Evolutionary conservation across 2,797 vertebrate genomes (phyloP).

Genomic region (Sardinella longiceps): DNA sequence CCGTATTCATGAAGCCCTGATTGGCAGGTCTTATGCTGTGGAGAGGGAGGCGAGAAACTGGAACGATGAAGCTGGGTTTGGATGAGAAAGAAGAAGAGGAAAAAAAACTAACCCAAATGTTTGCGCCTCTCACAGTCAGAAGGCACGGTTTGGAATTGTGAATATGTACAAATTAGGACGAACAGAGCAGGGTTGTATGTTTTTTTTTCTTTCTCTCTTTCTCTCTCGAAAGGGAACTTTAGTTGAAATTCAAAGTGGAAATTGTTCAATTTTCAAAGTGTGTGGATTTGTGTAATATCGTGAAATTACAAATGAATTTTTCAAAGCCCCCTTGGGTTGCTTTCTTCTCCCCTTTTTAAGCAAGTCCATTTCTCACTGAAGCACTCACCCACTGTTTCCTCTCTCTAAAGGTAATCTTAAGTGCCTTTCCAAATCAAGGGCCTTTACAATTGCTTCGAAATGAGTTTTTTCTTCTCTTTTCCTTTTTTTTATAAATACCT

Average conservation of each 20-base stretch:
- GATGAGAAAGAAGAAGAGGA: constrained; percentile 15
- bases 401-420: constrained; percentile 55
- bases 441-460: constrained; percentile 67
- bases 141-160: neutral
- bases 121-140: neutral
- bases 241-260: neutral
- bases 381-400: constrained; percentile 42
- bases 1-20: constrained; percentile 49
- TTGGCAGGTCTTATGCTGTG: constrained; percentile 35
- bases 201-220: no score
- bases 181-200: neutral
- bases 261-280: neutral
- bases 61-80: constrained; percentile 34
- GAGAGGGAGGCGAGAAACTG: constrained; percentile 48
- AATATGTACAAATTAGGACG: neutral
- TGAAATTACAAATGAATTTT: constrained; percentile 52
- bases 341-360: constrained; percentile 44
- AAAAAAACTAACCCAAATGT: neutral
- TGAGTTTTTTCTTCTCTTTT: constrained; percentile 51
- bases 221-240: neutral
- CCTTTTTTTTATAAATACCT: constrained; percentile 64
- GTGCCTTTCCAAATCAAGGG: constrained; percentile 70
- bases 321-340: constrained; percentile 38
- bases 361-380: constrained; percentile 45
- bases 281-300: constrained; percentile 29